Conservation (phyloP, 2,888 invertebrate genomes). For the Chelonus formosanus region DNA sequence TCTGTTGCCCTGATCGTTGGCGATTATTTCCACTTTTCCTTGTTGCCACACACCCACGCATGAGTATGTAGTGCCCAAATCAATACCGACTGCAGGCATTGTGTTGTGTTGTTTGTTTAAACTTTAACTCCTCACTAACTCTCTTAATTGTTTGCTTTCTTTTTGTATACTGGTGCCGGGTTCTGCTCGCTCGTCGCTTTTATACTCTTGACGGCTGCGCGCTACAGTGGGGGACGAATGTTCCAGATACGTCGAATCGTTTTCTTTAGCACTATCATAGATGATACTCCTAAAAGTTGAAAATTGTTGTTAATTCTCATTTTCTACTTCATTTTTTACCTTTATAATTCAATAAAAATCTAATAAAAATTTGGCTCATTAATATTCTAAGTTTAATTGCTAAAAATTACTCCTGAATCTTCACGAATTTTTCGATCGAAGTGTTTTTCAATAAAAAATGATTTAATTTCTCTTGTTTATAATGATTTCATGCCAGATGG, state of each 20-base stretch:
- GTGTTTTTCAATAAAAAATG: too few species aligned
- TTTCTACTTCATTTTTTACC: too few species aligned
- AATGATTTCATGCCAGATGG: too few species aligned
- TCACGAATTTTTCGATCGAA: too few species aligned
- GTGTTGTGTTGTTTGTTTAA: conserved; percentile 41
- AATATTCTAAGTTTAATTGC: too few species aligned
- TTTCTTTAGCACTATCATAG: too few species aligned
- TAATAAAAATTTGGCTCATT: too few species aligned
- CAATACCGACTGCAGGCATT: conserved; percentile 70
- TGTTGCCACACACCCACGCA: conserved; percentile 61
- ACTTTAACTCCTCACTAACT: conserved; percentile 10
- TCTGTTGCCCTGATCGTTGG: conserved; percentile 75
- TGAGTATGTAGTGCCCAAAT: conserved; percentile 70
- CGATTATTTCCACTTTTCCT: conserved; percentile 51
- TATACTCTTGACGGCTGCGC: neutral
- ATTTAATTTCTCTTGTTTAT: too few species aligned
- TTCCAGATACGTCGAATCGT: conserved; percentile 1
- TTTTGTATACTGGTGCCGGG: conserved; percentile 7
- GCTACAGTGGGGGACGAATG: neutral
- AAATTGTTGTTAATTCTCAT: too few species aligned
- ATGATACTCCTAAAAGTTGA: too few species aligned
- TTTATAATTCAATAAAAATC: too few species aligned
- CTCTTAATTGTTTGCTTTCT: conserved; percentile 9
- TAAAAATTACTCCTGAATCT: too few species aligned
- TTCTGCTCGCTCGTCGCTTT: neutral